phyloP scores from a whole-genome alignment of 2,888 invertebrate species.

The Ellobium chinense region DNA sequence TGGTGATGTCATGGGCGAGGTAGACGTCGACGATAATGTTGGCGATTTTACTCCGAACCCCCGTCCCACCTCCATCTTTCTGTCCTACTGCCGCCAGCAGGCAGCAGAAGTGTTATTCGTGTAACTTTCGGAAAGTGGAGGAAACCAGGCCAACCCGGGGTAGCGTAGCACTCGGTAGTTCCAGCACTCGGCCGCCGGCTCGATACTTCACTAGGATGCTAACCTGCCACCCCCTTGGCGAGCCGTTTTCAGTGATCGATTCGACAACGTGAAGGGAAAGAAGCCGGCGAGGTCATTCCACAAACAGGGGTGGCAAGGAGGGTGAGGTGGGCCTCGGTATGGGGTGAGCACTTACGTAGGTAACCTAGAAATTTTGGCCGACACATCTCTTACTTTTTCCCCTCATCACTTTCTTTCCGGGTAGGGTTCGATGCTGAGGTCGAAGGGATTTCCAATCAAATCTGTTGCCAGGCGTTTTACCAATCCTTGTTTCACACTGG shows the following conservation, averaged over 20 bases:
- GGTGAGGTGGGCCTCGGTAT: background rate
- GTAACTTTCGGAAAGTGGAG: too few species aligned
- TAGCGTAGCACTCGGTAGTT: background rate
- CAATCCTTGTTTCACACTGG: too few species aligned
- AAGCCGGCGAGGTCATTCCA: background rate
- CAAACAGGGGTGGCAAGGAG: background rate
- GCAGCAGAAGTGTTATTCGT: slow-evolving; percentile 24
- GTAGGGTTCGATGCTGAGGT: too few species aligned
- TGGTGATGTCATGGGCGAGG: background rate
- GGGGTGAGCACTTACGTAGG: background rate
- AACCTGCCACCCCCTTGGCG: background rate
- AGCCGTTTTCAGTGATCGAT: background rate
- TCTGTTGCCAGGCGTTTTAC: too few species aligned
- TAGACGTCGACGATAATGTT: background rate
- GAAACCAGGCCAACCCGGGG: background rate
- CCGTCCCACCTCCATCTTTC: slow-evolving; percentile 37
- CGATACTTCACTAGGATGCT: background rate
- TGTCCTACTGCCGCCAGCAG: slow-evolving; percentile 26
- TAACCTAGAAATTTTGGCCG: background rate
- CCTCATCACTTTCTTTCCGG: too few species aligned
- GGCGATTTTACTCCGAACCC: background rate
- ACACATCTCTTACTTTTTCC: background rate
- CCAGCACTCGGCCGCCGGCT: slow-evolving; percentile 24
- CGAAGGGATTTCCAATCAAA: too few species aligned
- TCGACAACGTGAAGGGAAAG: background rate